Conservation (phyloP, 2,113 vertebrate species). For the Brachyhypopomus gauderio region DNA sequence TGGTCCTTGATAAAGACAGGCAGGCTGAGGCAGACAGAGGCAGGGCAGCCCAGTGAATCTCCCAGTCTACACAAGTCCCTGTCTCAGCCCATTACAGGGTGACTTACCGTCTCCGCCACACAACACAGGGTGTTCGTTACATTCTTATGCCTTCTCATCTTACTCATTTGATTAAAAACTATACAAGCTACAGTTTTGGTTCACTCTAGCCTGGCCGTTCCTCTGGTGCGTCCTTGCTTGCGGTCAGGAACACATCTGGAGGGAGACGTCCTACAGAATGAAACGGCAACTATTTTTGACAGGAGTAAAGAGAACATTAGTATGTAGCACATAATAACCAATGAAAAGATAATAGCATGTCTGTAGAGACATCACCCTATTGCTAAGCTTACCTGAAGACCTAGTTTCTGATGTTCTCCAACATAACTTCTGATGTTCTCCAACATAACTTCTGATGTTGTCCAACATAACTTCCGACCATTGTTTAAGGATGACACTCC, state of each 20-base stretch:
- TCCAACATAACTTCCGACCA: neutral
- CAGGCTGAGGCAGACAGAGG: slow-evolving; percentile 50
- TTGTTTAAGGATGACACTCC: too few relatives aligned
- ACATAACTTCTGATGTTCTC: neutral
- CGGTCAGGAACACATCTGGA: slow-evolving; percentile 59
- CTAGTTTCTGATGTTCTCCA: neutral
- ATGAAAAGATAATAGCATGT: neutral
- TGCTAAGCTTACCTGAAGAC: neutral
- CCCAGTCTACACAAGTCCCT: slow-evolving; percentile 44
- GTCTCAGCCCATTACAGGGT: slow-evolving; percentile 49
- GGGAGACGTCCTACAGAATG: slow-evolving; percentile 45
- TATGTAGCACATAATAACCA: too few relatives aligned
- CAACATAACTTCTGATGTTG: neutral
- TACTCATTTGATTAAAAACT: slow-evolving; percentile 60
- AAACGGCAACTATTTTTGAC: slow-evolving; percentile 50
- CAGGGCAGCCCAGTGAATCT: slow-evolving; percentile 49
- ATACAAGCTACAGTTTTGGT: slow-evolving; percentile 51
- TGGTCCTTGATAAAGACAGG: slow-evolving; percentile 60
- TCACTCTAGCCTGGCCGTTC: slow-evolving; percentile 39
- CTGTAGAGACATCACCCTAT: slow-evolving; percentile 6
- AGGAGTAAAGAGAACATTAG: too few relatives aligned
- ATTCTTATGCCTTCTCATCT: slow-evolving; percentile 53
- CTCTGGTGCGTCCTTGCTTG: slow-evolving; percentile 29
- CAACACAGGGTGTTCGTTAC: slow-evolving; percentile 57
- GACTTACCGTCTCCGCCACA: slow-evolving; percentile 32